Evolutionary conservation across 2,888 invertebrate genomes (phyloP).

Genomic region (Drosophila mulleri): DNA sequence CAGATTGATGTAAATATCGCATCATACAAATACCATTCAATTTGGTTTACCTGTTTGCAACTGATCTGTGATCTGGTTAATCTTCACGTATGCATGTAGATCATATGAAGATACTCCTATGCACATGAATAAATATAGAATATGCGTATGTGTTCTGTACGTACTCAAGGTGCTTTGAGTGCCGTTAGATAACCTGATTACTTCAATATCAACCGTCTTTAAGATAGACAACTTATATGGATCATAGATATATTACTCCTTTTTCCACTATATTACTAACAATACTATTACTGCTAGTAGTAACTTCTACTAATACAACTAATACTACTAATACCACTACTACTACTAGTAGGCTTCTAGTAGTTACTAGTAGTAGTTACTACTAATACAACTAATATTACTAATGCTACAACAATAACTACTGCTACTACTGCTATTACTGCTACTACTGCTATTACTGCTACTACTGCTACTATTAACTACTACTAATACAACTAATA

Average conservation of each 20-base stretch:
- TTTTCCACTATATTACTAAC: no score
- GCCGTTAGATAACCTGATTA: not conserved
- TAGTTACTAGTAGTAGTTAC: no score
- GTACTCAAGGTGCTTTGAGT: not conserved
- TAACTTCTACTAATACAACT: not conserved
- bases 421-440: not conserved
- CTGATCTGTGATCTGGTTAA: not conserved
- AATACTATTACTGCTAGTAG: not conserved
- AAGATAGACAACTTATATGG: not conserved
- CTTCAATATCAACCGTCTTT: not conserved
- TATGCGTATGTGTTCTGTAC: not conserved
- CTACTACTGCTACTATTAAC: not conserved
- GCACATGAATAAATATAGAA: no score
- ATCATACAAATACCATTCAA: not conserved
- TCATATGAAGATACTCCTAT: no score
- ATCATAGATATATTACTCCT: not conserved
- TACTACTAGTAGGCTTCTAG: not conserved
- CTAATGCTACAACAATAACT: not conserved
- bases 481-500: not conserved
- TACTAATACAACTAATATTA: not conserved
- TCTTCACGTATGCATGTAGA: not conserved
- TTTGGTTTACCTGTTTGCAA: conserved; percentile 25
- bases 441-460: not conserved
- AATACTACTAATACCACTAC: not conserved
- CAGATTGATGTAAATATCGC: conserved; percentile 8